Conservation (phyloP, 1,140 invertebrate species). For the Drosophila pandora region DNA sequence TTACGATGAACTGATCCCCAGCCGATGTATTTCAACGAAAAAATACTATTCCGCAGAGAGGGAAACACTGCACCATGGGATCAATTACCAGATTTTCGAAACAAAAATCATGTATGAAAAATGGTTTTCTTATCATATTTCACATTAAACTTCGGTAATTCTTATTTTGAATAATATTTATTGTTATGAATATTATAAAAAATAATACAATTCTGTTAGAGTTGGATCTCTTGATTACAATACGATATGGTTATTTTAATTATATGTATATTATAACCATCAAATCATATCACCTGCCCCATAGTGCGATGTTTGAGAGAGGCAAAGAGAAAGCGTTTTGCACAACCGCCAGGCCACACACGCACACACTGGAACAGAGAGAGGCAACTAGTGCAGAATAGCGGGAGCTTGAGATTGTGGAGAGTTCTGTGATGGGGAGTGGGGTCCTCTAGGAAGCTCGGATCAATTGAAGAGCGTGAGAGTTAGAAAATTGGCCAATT, state of each 20-base stretch:
- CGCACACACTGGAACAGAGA: conserved; percentile 1
- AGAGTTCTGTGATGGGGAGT: background rate
- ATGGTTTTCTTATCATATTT: too few species aligned
- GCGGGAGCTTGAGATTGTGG: conserved; percentile 15
- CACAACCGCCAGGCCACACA: conserved; percentile 40
- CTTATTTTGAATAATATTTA: background rate
- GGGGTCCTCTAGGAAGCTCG: conserved; percentile 39
- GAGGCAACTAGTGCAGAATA: conserved; percentile 42
- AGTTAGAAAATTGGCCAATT: conserved; percentile 69
- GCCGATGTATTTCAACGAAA: conserved; percentile 73
- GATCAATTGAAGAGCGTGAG: conserved; percentile 78
- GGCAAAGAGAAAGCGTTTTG: conserved; percentile 48
- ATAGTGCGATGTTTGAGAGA: conserved; percentile 2
- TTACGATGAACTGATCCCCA: conserved; percentile 60
- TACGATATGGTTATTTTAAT: too few species aligned
- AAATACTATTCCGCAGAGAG: conserved; percentile 36
- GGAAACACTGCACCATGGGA: background rate
- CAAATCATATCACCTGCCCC: background rate
- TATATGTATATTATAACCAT: too few species aligned
- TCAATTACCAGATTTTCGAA: background rate
- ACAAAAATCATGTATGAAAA: too few species aligned
- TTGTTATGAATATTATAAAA: too few species aligned
- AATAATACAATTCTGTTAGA: too few species aligned
- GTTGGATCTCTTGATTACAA: too few species aligned
- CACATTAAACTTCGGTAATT: too few species aligned